Base-by-base conservation (phyloP, 2,113 vertebrate genomes). In the Bungarus multicinctus region DNA sequence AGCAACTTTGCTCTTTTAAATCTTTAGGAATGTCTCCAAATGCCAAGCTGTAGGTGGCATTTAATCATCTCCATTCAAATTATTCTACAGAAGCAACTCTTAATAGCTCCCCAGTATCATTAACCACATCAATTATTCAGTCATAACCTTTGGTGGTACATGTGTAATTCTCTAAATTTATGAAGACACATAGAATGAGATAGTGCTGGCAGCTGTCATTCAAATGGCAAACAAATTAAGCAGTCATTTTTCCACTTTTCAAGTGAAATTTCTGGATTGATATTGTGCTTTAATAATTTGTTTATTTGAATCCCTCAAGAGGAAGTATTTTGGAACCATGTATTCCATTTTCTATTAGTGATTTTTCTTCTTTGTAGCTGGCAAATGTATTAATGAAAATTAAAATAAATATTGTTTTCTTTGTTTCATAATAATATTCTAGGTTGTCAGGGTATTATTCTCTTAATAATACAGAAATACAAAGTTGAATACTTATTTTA, bases 111-210 rank as follows among this genome's bases (percentile, higher is more conserved):
- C 50, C 1, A 10, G 58, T 5, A 91, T 57, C 81, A 92, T 90
- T 91, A 92, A 58, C 5, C 43, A 87, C 74, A 81, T 94, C 18
- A 90, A 55, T 86, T 89, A 89, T 25, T 89, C 57, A n/a, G 88
- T 90, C 58, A 45, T 9, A 64, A 43, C 12, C 47, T 91, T 93
- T 43, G 12, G 52, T 27, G 0, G 6, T n/a, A 93, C 43, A 90
- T 87, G 39, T 34, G 8, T 34, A 92, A 64, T 86, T 93, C 55
- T 90, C 92, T 54, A 3, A n/a, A 43, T 45, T 94, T 95, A 94
- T 58, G 91, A 89, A 3, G 81, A 54, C 16, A 4, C 90, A n/a
- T 5, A 39, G 89, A 69, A 87, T 88, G 8, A 30, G 91, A 47
- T 1, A 5, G 47, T 50, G 54, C 27, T 16, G 91, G 34, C 92